These are phyloP conservation scores for Odontothrips loti DNA, from an alignment of 2,888 invertebrate genomes.

Conservation along the genomic window DNA sequence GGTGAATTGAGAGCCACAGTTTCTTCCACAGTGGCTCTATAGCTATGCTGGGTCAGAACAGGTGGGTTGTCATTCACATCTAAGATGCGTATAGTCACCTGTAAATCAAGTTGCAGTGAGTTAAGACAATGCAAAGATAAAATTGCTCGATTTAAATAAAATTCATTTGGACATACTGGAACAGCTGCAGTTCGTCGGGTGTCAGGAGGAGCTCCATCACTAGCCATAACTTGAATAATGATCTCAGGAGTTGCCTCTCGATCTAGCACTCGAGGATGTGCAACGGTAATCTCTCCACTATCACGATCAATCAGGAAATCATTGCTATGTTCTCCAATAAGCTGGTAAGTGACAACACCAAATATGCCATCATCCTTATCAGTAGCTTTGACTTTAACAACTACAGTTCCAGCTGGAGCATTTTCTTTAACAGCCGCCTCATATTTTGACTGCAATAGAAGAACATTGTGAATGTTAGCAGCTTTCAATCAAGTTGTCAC, in stretches of 20 bases:
- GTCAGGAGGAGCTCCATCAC: conserved; percentile 69
- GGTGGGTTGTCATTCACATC: conserved; percentile 91
- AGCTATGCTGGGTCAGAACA: conserved; percentile 69
- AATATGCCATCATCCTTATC: conserved; percentile 76
- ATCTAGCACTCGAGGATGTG: conserved; percentile 68
- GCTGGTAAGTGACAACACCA: conserved; percentile 71
- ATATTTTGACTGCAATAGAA: conserved; percentile 51
- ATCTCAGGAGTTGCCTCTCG: conserved; percentile 68
- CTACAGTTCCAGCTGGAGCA: conserved; percentile 64
- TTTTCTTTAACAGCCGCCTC: conserved; percentile 72
- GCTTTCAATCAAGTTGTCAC: neutral
- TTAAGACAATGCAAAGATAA: neutral
- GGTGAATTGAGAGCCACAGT: conserved; percentile 76
- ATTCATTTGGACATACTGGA: conserved; percentile 55
- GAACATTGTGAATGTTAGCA: conserved; percentile 28
- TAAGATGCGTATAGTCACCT: conserved; percentile 68
- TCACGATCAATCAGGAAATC: conserved; percentile 68
- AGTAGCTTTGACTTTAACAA: conserved; percentile 67
- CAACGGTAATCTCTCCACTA: conserved; percentile 72
- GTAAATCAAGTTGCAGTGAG: conserved; percentile 34
- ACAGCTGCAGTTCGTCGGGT: conserved; percentile 68
- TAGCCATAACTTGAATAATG: conserved; percentile 72
- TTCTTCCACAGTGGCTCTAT: conserved; percentile 77
- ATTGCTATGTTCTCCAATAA: conserved; percentile 68
- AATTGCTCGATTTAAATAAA: neutral